Conservation (phyloP, 1,140 invertebrate genomes). For the Copidosoma floridanum region DNA sequence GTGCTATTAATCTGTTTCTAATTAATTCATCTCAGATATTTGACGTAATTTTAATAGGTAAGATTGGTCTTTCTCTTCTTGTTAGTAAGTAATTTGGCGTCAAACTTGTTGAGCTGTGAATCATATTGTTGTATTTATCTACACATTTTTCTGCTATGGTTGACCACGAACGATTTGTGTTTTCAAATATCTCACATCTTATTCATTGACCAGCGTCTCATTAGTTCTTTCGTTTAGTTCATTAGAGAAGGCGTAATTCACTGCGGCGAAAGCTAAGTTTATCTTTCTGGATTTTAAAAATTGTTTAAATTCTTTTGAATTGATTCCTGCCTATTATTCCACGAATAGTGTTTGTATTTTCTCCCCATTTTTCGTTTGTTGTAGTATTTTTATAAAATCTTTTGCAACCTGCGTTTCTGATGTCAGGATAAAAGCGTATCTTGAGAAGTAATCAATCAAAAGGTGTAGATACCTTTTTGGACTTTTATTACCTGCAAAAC, state of each 20-base stretch:
- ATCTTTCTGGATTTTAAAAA: too few relatives aligned
- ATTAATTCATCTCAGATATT: slow-evolving; percentile 7
- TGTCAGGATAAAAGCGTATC: slow-evolving; percentile 23
- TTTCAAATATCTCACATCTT: too few relatives aligned
- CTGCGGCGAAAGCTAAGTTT: too few relatives aligned
- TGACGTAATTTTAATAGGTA: slow-evolving; percentile 21
- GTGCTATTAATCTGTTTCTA: too few relatives aligned
- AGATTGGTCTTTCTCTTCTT: too few relatives aligned
- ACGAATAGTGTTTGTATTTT: not conserved
- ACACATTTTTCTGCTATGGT: not conserved
- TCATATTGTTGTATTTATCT: slow-evolving; percentile 18
- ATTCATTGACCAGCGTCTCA: too few relatives aligned
- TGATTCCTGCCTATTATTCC: not conserved
- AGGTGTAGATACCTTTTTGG: slow-evolving; percentile 24
- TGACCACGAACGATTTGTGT: slow-evolving; percentile 13
- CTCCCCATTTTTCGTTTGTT: not conserved
- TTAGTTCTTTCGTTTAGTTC: too few relatives aligned
- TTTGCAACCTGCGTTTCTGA: slow-evolving; percentile 12
- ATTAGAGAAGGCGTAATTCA: too few relatives aligned
- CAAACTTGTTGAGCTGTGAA: slow-evolving; percentile 28
- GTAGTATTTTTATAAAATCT: slow-evolving; percentile 3
- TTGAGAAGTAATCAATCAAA: slow-evolving; percentile 25
- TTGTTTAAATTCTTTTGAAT: too few relatives aligned
- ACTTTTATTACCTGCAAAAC: not conserved
- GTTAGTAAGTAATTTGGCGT: slow-evolving; percentile 23